Evolutionary conservation across 2,113 vertebrate species (phyloP).

Genomic region (Otus sunia): DNA sequence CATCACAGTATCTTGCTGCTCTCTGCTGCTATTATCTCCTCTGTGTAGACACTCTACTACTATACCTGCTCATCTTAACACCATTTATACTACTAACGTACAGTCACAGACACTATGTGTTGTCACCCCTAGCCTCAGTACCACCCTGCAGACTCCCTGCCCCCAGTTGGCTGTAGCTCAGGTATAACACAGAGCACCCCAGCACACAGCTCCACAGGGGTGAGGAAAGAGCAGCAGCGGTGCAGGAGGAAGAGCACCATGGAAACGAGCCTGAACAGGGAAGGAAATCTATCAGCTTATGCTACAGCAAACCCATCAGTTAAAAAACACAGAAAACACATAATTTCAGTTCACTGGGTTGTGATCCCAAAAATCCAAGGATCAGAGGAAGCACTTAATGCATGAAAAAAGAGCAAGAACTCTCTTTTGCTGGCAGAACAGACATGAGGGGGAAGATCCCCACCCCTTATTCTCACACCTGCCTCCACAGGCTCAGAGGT

Average conservation of each 20-base stretch:
- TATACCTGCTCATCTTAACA: background rate
- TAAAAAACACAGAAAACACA: background rate
- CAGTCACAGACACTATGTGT: fast-evolving
- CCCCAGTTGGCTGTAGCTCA: background rate
- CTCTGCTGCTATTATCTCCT: background rate
- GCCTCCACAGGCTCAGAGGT: background rate
- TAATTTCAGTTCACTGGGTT: background rate
- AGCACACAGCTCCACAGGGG: background rate
- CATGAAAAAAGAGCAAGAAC: background rate
- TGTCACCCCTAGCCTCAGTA: background rate
- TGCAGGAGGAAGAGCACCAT: background rate
- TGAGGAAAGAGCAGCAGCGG: fast-evolving
- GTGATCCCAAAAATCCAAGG: background rate
- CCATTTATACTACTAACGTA: background rate
- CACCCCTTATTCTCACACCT: background rate
- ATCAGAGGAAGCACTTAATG: background rate
- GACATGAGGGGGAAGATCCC: fast-evolving
- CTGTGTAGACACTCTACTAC: background rate
- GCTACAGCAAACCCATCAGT: background rate
- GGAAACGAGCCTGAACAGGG: background rate
- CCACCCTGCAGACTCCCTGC: too few relatives aligned
- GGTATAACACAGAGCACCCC: background rate
- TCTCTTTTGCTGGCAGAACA: background rate
- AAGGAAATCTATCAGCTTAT: background rate
- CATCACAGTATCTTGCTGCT: fast-evolving